Evolutionary conservation across 2,113 vertebrate species (phyloP).

Genomic region (Indicator maculatus): DNA sequence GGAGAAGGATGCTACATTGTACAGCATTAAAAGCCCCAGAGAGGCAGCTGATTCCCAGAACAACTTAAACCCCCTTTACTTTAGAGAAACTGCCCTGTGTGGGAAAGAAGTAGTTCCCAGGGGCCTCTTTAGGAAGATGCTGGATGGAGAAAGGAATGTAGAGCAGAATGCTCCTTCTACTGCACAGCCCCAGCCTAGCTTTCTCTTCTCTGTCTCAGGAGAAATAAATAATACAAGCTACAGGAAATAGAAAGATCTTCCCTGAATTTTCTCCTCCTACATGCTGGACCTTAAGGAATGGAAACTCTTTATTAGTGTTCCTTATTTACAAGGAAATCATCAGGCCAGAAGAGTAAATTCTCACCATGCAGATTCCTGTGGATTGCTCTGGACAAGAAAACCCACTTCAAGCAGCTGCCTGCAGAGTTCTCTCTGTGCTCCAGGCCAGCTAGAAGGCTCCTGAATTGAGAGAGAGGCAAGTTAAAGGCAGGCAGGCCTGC

Average conservation of each 20-base stretch:
- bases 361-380: rapidly evolving
- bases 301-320: background rate
- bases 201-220: background rate
- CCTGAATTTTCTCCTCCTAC: background rate
- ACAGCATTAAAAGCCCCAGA: background rate
- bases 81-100: no score
- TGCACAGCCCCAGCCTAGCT: background rate
- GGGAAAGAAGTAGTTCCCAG: background rate
- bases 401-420: background rate
- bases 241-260: background rate
- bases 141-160: rapidly evolving
- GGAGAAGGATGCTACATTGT: background rate
- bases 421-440: background rate
- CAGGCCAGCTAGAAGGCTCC: background rate
- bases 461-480: background rate
- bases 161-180: background rate
- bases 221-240: conserved; percentile 14
- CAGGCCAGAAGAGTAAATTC: background rate
- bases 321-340: conserved; percentile 3
- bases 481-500: background rate
- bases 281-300: background rate
- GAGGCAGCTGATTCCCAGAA: background rate
- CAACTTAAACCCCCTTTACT: background rate
- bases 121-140: background rate
- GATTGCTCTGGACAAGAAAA: background rate